Evolutionary conservation across 1,140 invertebrate species (phyloP).

Genomic region (Augochlora pura): DNA sequence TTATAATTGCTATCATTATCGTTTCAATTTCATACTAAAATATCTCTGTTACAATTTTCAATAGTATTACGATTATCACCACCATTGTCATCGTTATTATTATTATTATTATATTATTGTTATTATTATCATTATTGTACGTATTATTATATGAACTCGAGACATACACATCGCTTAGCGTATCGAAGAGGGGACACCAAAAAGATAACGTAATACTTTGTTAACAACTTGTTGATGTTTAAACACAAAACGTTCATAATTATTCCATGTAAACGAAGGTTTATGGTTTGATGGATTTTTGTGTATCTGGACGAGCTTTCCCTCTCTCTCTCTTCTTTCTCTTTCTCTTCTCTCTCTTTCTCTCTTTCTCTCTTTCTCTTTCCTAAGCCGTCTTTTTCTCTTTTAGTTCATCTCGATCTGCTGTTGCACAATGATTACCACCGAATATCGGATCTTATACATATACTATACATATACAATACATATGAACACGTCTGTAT

Average conservation of each 20-base stretch:
- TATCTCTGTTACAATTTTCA: too few relatives aligned
- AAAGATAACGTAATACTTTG: too few relatives aligned
- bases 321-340: background rate
- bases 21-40: too few relatives aligned
- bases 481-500: too few relatives aligned
- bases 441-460: slow-evolving; percentile 31
- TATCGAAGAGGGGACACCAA: background rate
- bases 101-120: slow-evolving; percentile 10
- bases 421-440: slow-evolving; percentile 54
- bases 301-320: slow-evolving; percentile 53
- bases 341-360: too few relatives aligned
- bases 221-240: slow-evolving; percentile 23
- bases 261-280: slow-evolving; percentile 30
- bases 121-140: slow-evolving; percentile 9
- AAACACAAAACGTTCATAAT: slow-evolving; percentile 2
- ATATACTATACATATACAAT: too few relatives aligned
- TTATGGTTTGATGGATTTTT: slow-evolving; percentile 50
- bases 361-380: slow-evolving; percentile 26
- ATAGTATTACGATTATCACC: too few relatives aligned
- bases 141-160: background rate
- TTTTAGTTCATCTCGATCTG: slow-evolving; percentile 47
- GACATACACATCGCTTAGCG: background rate
- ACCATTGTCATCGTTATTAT: background rate
- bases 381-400: slow-evolving; percentile 37
- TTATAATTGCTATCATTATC: too few relatives aligned